These are phyloP conservation scores for Drosophila watanabei DNA, from an alignment of 1,140 invertebrate genomes.

Conservation along the genomic window DNA sequence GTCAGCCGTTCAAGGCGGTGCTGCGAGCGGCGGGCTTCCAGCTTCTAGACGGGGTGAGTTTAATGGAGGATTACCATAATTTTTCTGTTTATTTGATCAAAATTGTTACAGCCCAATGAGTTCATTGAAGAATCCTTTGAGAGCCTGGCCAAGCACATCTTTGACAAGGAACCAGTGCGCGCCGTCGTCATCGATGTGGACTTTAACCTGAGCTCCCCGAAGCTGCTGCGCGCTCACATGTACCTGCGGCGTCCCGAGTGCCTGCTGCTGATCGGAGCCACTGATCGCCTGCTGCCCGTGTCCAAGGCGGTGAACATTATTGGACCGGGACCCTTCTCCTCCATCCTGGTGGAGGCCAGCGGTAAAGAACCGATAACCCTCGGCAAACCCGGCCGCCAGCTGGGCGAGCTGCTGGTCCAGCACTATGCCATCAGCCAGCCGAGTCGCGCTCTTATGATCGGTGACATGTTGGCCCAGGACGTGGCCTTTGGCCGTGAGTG, in stretches of 20 bases:
- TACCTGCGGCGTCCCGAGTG: conserved; percentile 86
- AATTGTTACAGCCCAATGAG: conserved; percentile 80
- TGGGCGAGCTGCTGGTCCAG: conserved; percentile 85
- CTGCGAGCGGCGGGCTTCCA: conserved; percentile 85
- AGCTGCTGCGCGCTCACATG: conserved; percentile 86
- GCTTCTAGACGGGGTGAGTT: conserved; percentile 86
- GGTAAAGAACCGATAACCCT: conserved; percentile 85
- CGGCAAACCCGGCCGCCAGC: conserved; percentile 87
- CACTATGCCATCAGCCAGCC: conserved; percentile 86
- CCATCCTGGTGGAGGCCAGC: conserved; percentile 85
- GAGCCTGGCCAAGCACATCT: conserved; percentile 78
- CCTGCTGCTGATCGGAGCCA: conserved; percentile 86
- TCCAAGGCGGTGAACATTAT: conserved; percentile 65
- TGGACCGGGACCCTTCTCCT: conserved; percentile 86
- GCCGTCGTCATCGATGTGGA: conserved; percentile 87
- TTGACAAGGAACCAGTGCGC: conserved; percentile 85
- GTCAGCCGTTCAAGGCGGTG: conserved; percentile 62
- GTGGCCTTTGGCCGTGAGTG: conserved; percentile 86
- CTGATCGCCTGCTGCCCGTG: conserved; percentile 86
- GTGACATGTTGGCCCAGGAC: conserved; percentile 88
- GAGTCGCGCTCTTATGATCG: conserved; percentile 88
- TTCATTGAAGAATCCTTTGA: conserved; percentile 77
- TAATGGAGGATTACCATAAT: too few species aligned
- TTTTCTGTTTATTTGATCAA: neutral
- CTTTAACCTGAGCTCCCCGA: conserved; percentile 86